Evolutionary conservation across 1,140 invertebrate genomes (phyloP).

Genomic region (Reticulitermes speratus): DNA sequence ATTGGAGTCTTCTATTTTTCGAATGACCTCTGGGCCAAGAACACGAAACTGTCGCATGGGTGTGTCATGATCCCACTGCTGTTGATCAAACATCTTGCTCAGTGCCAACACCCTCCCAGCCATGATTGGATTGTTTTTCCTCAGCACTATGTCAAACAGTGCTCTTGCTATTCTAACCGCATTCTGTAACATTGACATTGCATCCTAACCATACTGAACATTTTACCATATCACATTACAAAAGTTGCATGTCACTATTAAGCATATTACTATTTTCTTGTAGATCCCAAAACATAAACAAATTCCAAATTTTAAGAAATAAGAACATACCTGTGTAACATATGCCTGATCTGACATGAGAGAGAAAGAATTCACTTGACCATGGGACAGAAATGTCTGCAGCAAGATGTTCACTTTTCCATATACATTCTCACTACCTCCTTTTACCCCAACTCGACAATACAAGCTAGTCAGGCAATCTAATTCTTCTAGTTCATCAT

Average conservation of each 20-base stretch:
- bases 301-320: not conserved
- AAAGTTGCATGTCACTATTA: too few species aligned
- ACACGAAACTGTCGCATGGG: slow-evolving; percentile 84
- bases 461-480: slow-evolving; percentile 68
- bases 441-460: slow-evolving; percentile 74
- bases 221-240: too few species aligned
- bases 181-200: slow-evolving; percentile 62
- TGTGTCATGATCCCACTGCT: slow-evolving; percentile 85
- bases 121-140: slow-evolving; percentile 87
- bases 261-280: not conserved
- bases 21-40: slow-evolving; percentile 73
- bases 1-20: slow-evolving; percentile 77
- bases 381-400: slow-evolving; percentile 85
- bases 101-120: slow-evolving; percentile 77
- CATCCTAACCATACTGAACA: too few species aligned
- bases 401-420: slow-evolving; percentile 98
- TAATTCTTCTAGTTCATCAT: slow-evolving; percentile 92
- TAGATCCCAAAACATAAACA: not conserved
- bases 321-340: slow-evolving; percentile 74
- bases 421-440: slow-evolving; percentile 83
- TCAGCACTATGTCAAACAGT: slow-evolving; percentile 90
- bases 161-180: slow-evolving; percentile 85
- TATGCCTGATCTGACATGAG: slow-evolving; percentile 91
- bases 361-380: slow-evolving; percentile 80
- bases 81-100: slow-evolving; percentile 86